Base-by-base conservation (phyloP, 2,113 vertebrate genomes). In the Bettongia penicillata region DNA sequence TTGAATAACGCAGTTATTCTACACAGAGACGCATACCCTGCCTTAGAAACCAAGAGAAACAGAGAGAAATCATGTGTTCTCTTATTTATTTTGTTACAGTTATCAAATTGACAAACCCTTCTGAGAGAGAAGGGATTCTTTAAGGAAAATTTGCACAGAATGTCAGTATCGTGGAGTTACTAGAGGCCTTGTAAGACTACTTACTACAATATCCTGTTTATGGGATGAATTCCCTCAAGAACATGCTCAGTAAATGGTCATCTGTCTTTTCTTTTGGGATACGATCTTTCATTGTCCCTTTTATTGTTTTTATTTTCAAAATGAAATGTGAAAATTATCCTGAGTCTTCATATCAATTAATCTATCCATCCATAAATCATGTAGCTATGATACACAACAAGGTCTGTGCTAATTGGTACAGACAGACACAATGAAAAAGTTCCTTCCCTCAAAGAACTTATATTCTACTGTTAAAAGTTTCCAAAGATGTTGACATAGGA, bases 241-340 rank as follows among this genome's bases (percentile, higher is more conserved):
- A 37, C 28, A 68, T 12, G 10, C 57, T 4, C 55, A 57, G 3
- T 10, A 57, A 57, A 57, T 28, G 55, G 26, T 57, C 55, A 57
- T 57, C 55, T 28, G 3, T 57, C 8, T 9, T 57, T 28, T 55
- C 53, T 68, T 68, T 68, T 12, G 2, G 2, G 57, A 37, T 37
- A 28, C 28, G 3, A 37, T 55, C 53, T 55, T 61, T 61, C 95
- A 25, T 10, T 93, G 19, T 93, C 94, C 53, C 49, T 95, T 96
- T 94, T 96, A 49, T 95, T 95, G 77, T 6, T 53, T 91, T 68
- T 48, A 48, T 48, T 48, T 95, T 98, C 91, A 94, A 90, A 93
- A 77, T 12, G 14, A 92, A 95, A 96, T 98, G 95, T 91, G 93
- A 94, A 97, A 94, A 91, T 95, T 97, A 97, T 96, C 95, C 96